These are phyloP conservation scores for Cremastinae sp. DNA, from an alignment of 2,888 invertebrate species.

Conservation along the genomic window DNA sequence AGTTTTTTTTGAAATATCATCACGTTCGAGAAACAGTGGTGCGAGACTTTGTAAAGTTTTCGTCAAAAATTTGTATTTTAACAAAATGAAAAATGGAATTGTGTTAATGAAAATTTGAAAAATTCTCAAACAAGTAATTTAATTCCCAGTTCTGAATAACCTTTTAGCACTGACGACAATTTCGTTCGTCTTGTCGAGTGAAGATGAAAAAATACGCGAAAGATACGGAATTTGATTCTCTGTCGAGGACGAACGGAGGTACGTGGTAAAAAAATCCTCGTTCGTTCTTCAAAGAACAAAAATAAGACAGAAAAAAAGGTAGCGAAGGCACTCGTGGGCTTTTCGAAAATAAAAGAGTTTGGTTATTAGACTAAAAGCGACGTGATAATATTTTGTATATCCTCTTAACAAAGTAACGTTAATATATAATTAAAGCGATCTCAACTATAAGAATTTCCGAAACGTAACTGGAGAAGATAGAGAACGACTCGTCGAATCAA, in stretches of 20 bases:
- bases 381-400: constrained; percentile 68
- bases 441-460: constrained; percentile 65
- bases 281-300: too few relatives aligned
- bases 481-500: background rate
- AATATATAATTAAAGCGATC: constrained; percentile 71
- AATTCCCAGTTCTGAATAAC: too few relatives aligned
- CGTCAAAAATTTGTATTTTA: too few relatives aligned
- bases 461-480: constrained; percentile 28
- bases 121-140: too few relatives aligned
- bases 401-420: constrained; percentile 69
- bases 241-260: constrained; percentile 20
- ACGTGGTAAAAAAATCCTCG: constrained; percentile 19
- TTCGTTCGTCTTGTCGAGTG: too few relatives aligned
- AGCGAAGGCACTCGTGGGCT: constrained; percentile 46
- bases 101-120: too few relatives aligned
- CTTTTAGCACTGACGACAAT: too few relatives aligned
- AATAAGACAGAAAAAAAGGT: constrained; percentile 9
- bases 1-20: too few relatives aligned
- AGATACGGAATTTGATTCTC: constrained; percentile 28
- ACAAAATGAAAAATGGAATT: too few relatives aligned
- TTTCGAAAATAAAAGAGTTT: constrained; percentile 62
- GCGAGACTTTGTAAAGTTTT: too few relatives aligned
- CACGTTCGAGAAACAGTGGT: too few relatives aligned
- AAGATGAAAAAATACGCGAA: background rate
- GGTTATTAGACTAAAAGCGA: constrained; percentile 73